phyloP scores from a whole-genome alignment of 2,113 vertebrate genomes.

The Ceuthmochares aereus region DNA sequence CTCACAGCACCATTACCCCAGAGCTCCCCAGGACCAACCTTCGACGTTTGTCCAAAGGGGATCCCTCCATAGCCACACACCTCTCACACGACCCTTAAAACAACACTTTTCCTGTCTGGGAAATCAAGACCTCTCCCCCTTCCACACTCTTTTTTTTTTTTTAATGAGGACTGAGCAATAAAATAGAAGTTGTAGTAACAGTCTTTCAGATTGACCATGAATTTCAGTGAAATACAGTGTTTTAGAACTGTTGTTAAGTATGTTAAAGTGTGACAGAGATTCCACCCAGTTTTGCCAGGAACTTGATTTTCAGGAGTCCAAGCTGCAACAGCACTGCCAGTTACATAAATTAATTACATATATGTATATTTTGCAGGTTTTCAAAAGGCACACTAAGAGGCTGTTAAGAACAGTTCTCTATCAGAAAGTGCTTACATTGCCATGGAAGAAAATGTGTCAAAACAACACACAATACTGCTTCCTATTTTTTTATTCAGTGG shows the following conservation, averaged over 20 bases:
- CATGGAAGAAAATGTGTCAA: neutral
- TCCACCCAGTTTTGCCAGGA: neutral
- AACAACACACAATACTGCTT: neutral
- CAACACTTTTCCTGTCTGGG: neutral
- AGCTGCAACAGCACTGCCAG: neutral
- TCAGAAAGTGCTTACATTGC: neutral
- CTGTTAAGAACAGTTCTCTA: neutral
- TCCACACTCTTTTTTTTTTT: fast-evolving
- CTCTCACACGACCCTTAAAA: neutral
- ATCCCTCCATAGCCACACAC: neutral
- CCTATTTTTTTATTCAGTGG: neutral
- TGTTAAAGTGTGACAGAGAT: neutral
- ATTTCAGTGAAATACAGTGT: too few species aligned
- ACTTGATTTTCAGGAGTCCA: neutral
- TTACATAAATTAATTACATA: neutral
- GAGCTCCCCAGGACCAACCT: neutral
- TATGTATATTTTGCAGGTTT: neutral
- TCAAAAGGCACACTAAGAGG: neutral
- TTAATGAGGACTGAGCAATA: neutral
- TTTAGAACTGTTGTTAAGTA: neutral
- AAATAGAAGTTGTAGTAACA: too few species aligned
- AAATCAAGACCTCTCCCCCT: neutral
- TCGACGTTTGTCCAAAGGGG: neutral
- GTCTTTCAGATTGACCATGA: too few species aligned
- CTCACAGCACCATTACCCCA: neutral